A percentile compares a stretch with the other conserved stretches of the same genome.
Conservation (phyloP, 2,888 invertebrate species). For the Cheilosia impressa region DNA sequence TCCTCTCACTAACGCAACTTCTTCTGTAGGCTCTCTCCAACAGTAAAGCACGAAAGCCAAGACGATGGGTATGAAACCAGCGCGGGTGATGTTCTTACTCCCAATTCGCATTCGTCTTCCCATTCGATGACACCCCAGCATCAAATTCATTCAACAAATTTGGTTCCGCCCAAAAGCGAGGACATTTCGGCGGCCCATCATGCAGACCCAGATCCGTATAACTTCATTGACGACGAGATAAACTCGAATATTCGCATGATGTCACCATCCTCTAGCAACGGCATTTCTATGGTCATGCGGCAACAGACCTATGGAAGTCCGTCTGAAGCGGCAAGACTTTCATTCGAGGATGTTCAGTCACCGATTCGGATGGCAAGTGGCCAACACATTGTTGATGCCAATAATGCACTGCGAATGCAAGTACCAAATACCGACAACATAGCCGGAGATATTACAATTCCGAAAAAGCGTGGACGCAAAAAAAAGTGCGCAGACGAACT, state of each 20-base stretch:
- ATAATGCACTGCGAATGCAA: conserved; percentile 34
- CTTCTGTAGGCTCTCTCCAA: conserved; percentile 80
- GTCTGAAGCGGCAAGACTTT: conserved; percentile 36
- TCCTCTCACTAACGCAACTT: neutral
- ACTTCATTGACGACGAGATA: conserved; percentile 92
- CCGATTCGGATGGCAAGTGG: conserved; percentile 14
- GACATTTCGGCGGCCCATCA: conserved; percentile 63
- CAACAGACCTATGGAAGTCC: conserved; percentile 55
- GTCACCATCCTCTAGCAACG: conserved; percentile 71
- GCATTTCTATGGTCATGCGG: conserved; percentile 43
- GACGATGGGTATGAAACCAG: conserved; percentile 96
- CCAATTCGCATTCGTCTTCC: conserved; percentile 81
- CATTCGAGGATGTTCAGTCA: conserved; percentile 31
- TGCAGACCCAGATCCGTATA: conserved; percentile 89
- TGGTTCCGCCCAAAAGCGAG: conserved; percentile 76
- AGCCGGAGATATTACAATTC: conserved; percentile 81
- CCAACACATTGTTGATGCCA: conserved; percentile 41
- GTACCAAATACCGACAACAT: conserved; percentile 21
- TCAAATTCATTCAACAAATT: conserved; percentile 76
- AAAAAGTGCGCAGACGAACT: conserved; percentile 87
- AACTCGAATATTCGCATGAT: conserved; percentile 78
- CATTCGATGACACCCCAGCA: conserved; percentile 81
- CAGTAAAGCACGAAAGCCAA: conserved; percentile 87
- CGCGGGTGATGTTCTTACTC: conserved; percentile 85
- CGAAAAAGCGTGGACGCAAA: conserved; percentile 94